Evolutionary conservation across 2,113 vertebrate species (phyloP), one percentile per base, ranked within the genome.

Genomic region (Megalops atlanticus): DNA sequence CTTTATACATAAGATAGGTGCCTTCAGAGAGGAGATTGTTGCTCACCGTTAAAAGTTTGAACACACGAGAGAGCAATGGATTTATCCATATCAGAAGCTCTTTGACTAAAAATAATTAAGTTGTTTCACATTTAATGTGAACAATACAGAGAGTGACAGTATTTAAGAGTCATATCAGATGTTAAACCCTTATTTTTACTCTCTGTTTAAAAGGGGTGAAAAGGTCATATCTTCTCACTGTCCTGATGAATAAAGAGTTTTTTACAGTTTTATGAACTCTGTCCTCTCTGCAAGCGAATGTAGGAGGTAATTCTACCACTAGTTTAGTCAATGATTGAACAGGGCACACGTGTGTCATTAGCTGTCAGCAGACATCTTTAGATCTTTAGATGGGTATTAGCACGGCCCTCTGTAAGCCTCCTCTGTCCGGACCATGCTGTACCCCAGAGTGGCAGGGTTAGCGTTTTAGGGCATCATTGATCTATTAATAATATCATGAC

Each of bases 401-500:
- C 89, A 86, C 81, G 45, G 72, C 86, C 90, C 85, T 88, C 52
- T 88, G 85, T 87, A 86, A 92, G 89, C 87, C 88, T 84, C 89
- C 91, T 91, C 91, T 93, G 91, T 83, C 88, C 40, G 81, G 76
- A 14, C 77, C 84, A 88, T 86, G n/a, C 43, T 40, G 52, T 39
- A 82, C 84, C 87, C 84, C 81, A 77, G 80, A 81, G 83, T 86
- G 87, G 87, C 81, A 84, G 77, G 89, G 86, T 85, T 87, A 84
- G 80, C 86, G 89, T 92, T 94, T 93, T 87, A 90, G 91, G 90
- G 90, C 89, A 91, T 89, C 86, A 91, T 92, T 92, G 92, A 94
- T 93, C 91, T 90, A 91, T 93, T 92, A 92, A 91, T 93, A 93
- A 94, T 92, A 90, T 89, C 90, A 90, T 82, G 89, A 92, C 90